phyloP scores from a whole-genome alignment of 1,140 invertebrate species.

The Eurytemora carolleeae region DNA sequence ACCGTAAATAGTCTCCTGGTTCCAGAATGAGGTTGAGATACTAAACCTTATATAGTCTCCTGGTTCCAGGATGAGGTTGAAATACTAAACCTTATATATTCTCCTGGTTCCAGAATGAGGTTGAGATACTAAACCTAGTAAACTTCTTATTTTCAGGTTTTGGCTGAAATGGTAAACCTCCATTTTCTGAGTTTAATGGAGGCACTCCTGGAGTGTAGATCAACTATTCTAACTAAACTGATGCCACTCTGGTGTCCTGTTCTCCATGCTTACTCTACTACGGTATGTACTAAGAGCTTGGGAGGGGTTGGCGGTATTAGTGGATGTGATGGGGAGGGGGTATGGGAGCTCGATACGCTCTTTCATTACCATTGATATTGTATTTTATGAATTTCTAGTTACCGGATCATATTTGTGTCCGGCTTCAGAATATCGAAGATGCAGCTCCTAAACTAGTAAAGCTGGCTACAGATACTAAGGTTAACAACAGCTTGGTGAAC shows the following conservation, averaged over 20 bases:
- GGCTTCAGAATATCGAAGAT: constrained; percentile 70
- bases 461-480: constrained; percentile 16
- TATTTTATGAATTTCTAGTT: too few relatives aligned
- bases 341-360: not conserved
- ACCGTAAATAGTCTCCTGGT: too few relatives aligned
- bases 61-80: too few relatives aligned
- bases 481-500: constrained; percentile 36
- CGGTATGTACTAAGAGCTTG: too few relatives aligned
- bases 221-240: constrained; percentile 51
- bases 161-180: constrained; percentile 91
- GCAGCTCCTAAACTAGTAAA: constrained; percentile 34
- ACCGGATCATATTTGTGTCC: constrained; percentile 65
- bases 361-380: constrained; percentile 19
- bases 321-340: too few relatives aligned
- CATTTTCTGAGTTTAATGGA: constrained; percentile 91
- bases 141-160: constrained; percentile 30
- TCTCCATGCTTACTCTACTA: constrained; percentile 47
- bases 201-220: constrained; percentile 71
- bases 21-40: too few relatives aligned
- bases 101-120: constrained; percentile 20
- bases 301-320: too few relatives aligned
- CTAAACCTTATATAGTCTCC: too few relatives aligned
- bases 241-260: constrained; percentile 75
- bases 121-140: not conserved
- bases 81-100: too few relatives aligned